phyloP scores from a whole-genome alignment of 2,113 vertebrate genomes.

The Chloroceryle aenea region DNA sequence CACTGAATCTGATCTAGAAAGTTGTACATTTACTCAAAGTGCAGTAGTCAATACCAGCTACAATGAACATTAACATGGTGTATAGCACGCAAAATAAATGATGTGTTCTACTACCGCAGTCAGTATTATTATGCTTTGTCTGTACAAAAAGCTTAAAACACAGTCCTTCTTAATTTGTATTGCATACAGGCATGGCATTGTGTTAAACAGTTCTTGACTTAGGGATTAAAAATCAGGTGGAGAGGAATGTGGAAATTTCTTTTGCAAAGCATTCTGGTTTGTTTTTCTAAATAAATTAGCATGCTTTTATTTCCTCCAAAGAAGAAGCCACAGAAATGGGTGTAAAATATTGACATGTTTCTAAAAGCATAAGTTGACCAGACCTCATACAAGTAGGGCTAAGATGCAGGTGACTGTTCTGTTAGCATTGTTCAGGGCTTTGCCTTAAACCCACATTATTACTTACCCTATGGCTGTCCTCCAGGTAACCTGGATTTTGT shows the following conservation, averaged over 20 bases:
- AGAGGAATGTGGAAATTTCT: background rate
- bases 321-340: background rate
- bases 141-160: background rate
- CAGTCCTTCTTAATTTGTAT: background rate
- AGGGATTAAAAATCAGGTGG: background rate
- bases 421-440: background rate
- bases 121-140: background rate
- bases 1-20: background rate
- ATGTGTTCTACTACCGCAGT: background rate
- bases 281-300: background rate
- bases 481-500: background rate
- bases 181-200: background rate
- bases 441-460: background rate
- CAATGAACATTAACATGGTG: background rate
- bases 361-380: background rate
- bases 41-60: background rate
- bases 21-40: background rate
- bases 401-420: background rate
- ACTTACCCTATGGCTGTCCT: background rate
- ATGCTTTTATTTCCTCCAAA: background rate
- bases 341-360: background rate
- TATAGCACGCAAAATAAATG: background rate
- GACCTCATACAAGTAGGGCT: background rate
- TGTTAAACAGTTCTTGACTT: background rate
- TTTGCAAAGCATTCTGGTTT: background rate